Percentiles rank a stretch among this genome's conserved stretches.
Conservation (phyloP, 2,113 vertebrate species). For the Vidua chalybeata region DNA sequence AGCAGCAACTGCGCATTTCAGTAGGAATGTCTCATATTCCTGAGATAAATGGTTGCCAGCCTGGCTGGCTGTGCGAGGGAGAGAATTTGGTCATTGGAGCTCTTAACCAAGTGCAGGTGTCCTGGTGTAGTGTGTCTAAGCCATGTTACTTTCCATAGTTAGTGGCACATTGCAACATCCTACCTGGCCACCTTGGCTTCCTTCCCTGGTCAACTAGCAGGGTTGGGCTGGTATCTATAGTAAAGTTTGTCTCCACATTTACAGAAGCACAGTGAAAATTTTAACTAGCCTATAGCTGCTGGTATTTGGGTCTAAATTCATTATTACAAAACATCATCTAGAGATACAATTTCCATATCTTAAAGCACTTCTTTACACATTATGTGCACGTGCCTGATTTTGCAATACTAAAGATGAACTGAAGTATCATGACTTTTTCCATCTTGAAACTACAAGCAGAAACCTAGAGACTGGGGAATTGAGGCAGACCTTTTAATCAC, state of each 20-base stretch:
- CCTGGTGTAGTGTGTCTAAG: background rate
- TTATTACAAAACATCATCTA: background rate
- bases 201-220: background rate
- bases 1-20: background rate
- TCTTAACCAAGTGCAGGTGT: background rate
- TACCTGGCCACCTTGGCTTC: background rate
- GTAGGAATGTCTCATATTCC: background rate
- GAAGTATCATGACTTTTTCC: background rate
- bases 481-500: constrained; percentile 38
- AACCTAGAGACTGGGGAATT: background rate
- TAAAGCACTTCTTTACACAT: background rate
- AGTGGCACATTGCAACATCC: background rate
- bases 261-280: background rate
- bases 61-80: background rate
- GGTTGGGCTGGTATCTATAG: background rate
- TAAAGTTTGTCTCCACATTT: background rate
- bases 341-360: background rate
- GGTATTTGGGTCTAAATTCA: background rate
- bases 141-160: background rate
- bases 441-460: background rate
- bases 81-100: background rate
- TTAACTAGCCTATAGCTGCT: background rate
- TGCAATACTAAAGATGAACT: background rate
- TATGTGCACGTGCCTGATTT: background rate
- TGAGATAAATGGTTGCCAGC: background rate